Evolutionary conservation across 1,140 invertebrate species (phyloP), one percentile per base, ranked within the genome.

Genomic region (Sinella curviseta): DNA sequence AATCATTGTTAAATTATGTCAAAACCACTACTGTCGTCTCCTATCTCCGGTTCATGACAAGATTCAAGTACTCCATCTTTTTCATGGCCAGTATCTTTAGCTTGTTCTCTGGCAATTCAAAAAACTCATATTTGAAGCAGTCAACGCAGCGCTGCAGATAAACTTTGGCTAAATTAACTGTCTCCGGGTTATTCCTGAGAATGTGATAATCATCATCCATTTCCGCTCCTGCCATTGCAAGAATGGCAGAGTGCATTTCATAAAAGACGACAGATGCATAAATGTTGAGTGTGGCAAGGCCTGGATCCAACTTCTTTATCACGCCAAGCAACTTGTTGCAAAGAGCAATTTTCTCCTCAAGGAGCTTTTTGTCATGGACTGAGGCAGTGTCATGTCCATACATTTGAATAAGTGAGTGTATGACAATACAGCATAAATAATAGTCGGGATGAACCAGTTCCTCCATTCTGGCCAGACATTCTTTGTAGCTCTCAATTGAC

Each of bases 111-210:
- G 81, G 82, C 17, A 77, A 26, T 20, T 80, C 67, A 17, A 82
- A 74, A 26, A 80, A 77, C 70, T 83, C 82, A 57, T 79, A 81
- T 70, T 82, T 55, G 35, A 82, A 83, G 36, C 81, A 83, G 34
- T 82, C 79, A 73, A 83, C 78, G 31, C 81, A 82, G 74, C 81
- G 82, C 48, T 83, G 82, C 1, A 83, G 31, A 31, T 83, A 83
- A 30, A 83, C 60, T 36, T 80, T 77, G n/a, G 74, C 79, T 28
- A 83, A 77, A 78, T 83, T 83, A 0, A 83, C 82, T 8, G 82
- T 79, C 31, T 83, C 81, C 34, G 79, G 76, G n/a, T 82, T 77
- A 48, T 76, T 78, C 12, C 82, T 57, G 12, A 83, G 55, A 36
- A 83, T 82, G 60, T 79, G 79, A 33, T 77, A 83, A 55, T 83